A percentile compares a stretch with the other conserved stretches of the same genome.
Conservation (phyloP, 2,888 invertebrate genomes). For the Schizotus pectinicornis region DNA sequence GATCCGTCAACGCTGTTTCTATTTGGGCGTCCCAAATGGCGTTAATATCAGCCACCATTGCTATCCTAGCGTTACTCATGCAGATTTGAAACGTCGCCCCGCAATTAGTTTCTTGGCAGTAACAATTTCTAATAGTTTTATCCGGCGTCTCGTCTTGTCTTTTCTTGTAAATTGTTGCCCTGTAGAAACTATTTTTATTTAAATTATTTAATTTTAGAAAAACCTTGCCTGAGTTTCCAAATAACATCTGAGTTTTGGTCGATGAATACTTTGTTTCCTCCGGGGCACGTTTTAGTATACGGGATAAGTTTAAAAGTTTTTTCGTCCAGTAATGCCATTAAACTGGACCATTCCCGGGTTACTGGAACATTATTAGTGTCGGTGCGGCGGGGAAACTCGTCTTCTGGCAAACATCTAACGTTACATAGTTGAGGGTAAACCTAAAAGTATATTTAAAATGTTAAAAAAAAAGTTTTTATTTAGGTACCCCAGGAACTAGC, state of each 20-base stretch:
- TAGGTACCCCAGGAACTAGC: too few species aligned
- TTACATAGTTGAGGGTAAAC: too few species aligned
- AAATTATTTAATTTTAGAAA: background rate
- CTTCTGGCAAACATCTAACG: too few species aligned
- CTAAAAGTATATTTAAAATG: too few species aligned
- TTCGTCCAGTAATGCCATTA: background rate
- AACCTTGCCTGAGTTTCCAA: constrained; percentile 8
- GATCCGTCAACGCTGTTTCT: background rate
- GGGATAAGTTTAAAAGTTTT: background rate
- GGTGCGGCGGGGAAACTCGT: too few species aligned
- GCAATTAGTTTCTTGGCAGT: background rate
- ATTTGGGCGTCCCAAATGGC: background rate
- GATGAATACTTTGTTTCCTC: background rate
- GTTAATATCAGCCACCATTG: constrained; percentile 2
- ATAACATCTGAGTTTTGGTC: constrained; percentile 2
- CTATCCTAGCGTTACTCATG: background rate
- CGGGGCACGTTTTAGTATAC: background rate
- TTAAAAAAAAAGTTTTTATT: too few species aligned
- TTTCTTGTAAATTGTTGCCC: constrained; percentile 8
- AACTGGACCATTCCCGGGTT: background rate
- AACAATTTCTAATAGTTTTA: constrained; percentile 6
- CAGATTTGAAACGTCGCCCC: constrained; percentile 6
- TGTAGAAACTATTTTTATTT: background rate
- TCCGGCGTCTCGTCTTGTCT: background rate
- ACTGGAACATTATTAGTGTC: too few species aligned